These are phyloP conservation scores for Pyralis farinalis DNA, from an alignment of 2,888 invertebrate genomes.

Conservation along the genomic window DNA sequence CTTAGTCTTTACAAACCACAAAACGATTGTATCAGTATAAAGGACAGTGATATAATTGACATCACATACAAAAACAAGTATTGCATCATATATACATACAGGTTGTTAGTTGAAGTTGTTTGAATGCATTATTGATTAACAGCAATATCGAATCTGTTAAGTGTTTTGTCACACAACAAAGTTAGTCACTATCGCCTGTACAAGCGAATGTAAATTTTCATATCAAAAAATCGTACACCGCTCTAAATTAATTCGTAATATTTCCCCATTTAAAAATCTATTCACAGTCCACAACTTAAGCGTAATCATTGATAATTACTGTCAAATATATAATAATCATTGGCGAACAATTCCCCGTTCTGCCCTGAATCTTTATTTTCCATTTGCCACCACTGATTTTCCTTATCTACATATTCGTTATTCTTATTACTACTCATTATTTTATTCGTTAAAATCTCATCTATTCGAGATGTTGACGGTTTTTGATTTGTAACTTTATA, in stretches of 20 bases:
- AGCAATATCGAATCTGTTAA: no score
- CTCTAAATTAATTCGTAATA: neutral
- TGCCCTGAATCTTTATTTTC: conserved; percentile 51
- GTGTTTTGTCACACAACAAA: no score
- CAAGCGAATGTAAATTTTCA: no score
- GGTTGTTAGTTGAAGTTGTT: no score
- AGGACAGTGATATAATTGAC: no score
- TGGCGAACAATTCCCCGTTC: conserved; percentile 46
- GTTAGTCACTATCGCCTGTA: no score
- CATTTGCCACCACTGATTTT: conserved; percentile 62
- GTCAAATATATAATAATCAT: conserved; percentile 60
- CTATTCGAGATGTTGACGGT: conserved; percentile 67
- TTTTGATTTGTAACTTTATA: conserved; percentile 79
- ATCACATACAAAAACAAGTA: no score
- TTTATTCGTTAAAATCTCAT: conserved; percentile 73
- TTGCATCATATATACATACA: no score
- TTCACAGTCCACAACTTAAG: conserved; percentile 21
- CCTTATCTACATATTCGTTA: conserved; percentile 43
- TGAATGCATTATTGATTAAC: no score
- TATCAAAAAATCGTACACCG: neutral
- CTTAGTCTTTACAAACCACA: no score
- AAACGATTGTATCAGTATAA: no score
- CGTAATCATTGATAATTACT: conserved; percentile 31
- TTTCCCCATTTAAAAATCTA: conserved; percentile 1
- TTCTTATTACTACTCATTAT: conserved; percentile 35